These are phyloP conservation scores for Tenthredo scrophulariae DNA, from an alignment of 2,888 invertebrate species.

Conservation along the genomic window DNA sequence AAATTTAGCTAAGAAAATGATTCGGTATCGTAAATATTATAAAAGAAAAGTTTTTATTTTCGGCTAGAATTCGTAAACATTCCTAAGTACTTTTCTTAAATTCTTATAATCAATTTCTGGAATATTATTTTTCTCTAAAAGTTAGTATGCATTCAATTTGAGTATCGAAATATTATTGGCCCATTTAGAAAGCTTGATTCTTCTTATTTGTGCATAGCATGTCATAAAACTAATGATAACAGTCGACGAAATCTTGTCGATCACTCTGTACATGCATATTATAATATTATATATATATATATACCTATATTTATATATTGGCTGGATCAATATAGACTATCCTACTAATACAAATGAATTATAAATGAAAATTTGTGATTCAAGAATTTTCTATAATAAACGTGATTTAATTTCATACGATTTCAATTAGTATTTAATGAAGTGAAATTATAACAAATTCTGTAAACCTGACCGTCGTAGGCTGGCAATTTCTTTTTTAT, in stretches of 20 bases:
- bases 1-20: background rate
- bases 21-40: background rate
- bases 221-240: conserved; percentile 18
- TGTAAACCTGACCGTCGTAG: conserved; percentile 12
- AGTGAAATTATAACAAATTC: conserved; percentile 38
- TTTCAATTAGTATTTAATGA: conserved; percentile 28
- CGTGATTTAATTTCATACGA: conserved; percentile 40
- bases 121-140: background rate
- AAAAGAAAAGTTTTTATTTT: background rate
- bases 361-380: conserved; percentile 40
- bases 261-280: conserved; percentile 43
- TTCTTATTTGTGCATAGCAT: background rate
- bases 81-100: background rate
- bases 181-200: background rate
- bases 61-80: background rate
- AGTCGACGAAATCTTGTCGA: background rate
- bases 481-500: conserved; percentile 26
- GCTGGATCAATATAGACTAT: conserved; percentile 50
- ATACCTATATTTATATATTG: conserved; percentile 49
- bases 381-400: conserved; percentile 25
- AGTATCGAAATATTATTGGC: background rate
- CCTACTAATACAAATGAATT: conserved; percentile 49
- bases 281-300: conserved; percentile 21
- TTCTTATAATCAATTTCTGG: background rate
- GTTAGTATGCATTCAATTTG: background rate